A percentile compares a stretch with the other conserved stretches of the same genome.
Conservation (phyloP, 2,797 vertebrate genomes). For the Acridotheres tristis region DNA sequence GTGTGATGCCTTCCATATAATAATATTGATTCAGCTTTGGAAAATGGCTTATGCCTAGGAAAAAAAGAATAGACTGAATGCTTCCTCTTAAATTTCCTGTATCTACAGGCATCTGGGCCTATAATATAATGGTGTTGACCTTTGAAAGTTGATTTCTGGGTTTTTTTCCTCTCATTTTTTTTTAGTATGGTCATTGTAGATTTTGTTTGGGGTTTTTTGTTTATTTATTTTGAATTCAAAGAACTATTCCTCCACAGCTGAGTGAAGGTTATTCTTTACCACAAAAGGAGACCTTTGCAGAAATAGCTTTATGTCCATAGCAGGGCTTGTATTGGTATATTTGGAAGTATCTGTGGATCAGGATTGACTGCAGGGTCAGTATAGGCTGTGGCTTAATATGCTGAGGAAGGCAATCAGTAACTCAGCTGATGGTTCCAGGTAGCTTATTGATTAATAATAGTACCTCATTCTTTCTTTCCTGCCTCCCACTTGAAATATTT, state of each 20-base stretch:
- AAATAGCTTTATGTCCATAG: neutral
- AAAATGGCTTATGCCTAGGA: neutral
- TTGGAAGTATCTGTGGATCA: neutral
- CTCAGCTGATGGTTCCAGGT: neutral
- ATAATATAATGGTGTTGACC: neutral
- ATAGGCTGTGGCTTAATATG: neutral
- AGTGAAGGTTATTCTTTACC: neutral
- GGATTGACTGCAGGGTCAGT: neutral
- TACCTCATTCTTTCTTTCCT: neutral
- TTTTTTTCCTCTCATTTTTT: accelerated
- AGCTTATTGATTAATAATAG: neutral
- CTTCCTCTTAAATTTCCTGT: neutral
- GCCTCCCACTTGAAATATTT: neutral
- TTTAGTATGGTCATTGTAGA: neutral
- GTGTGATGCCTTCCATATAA: neutral
- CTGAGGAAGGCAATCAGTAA: neutral
- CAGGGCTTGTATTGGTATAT: neutral
- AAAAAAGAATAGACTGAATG: neutral
- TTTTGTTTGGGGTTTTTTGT: too few relatives aligned
- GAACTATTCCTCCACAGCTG: neutral
- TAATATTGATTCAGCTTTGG: neutral
- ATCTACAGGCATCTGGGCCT: neutral
- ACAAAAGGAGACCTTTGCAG: neutral
- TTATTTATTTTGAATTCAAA: neutral
- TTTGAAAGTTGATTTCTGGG: neutral